Conservation (phyloP, 2,113 vertebrate genomes). For the Ictalurus punctatus region DNA sequence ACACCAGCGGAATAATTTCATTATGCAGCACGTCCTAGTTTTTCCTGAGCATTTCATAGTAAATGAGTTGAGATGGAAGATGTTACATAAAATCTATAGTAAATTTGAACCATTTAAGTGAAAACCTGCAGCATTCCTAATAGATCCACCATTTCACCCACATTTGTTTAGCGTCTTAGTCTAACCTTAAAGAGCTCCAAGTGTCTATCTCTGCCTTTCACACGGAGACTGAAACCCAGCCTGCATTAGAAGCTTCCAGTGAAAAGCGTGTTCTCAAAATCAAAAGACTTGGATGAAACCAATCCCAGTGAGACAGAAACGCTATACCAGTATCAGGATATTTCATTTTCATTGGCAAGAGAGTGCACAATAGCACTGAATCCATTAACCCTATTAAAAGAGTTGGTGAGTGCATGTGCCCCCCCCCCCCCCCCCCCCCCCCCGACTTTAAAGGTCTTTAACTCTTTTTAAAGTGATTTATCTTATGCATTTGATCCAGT, state of each 20-base stretch:
- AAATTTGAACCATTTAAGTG: background rate
- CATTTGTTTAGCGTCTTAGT: conserved; percentile 35
- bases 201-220: conserved; percentile 35
- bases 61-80: background rate
- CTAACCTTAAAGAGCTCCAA: conserved; percentile 22
- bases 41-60: background rate
- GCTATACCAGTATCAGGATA: conserved; percentile 42
- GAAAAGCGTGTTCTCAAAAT: conserved; percentile 39
- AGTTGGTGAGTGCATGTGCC: conserved; percentile 1
- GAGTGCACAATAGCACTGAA: conserved; percentile 43
- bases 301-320: conserved; percentile 48
- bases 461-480: background rate
- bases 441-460: background rate
- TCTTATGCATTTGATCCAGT: background rate
- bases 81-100: too few relatives aligned
- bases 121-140: background rate
- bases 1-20: background rate
- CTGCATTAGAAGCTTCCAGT: conserved; percentile 35
- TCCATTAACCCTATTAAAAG: conserved; percentile 38
- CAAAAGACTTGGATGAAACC: conserved; percentile 44
- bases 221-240: conserved; percentile 37
- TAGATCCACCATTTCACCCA: background rate
- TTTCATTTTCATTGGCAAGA: conserved; percentile 35
- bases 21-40: too few relatives aligned
- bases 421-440: background rate